These are phyloP conservation scores for Bombus fervidus DNA, from an alignment of 1,140 invertebrate species.

Conservation along the genomic window DNA sequence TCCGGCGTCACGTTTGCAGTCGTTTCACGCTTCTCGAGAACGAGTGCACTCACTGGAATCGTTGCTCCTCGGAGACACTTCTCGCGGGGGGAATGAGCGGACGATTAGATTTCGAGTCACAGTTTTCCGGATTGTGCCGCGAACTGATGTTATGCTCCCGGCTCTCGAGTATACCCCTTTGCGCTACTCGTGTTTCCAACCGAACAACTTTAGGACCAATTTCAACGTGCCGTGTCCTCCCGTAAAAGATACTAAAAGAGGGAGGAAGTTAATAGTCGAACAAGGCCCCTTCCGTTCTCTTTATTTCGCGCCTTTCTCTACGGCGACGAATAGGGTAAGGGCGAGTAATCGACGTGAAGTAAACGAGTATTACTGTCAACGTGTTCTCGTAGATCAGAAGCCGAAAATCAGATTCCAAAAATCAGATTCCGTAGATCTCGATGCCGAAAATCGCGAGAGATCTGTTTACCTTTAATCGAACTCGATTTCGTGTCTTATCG, in stretches of 20 bases:
- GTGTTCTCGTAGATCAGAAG: conserved; percentile 17
- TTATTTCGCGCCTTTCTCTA: neutral
- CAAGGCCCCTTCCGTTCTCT: neutral
- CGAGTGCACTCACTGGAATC: conserved; percentile 20
- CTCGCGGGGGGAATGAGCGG: conserved; percentile 48
- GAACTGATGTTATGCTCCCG: neutral
- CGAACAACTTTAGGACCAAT: conserved; percentile 43
- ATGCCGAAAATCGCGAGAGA: conserved; percentile 25
- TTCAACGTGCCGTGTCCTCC: conserved; percentile 22
- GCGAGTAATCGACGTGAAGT: conserved; percentile 4
- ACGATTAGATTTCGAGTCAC: conserved; percentile 56
- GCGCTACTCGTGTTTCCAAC: neutral
- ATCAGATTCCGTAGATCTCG: too few relatives aligned
- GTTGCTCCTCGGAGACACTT: conserved; percentile 42
- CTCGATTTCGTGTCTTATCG: neutral
- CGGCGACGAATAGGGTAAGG: neutral
- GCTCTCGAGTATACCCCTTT: conserved; percentile 9
- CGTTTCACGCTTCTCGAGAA: conserved; percentile 6
- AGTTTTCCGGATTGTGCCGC: conserved; percentile 50
- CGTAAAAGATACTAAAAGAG: too few relatives aligned
- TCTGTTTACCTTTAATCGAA: conserved; percentile 53
- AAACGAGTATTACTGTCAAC: neutral
- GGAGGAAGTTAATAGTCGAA: neutral
- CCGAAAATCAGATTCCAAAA: too few relatives aligned
- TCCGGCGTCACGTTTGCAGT: neutral